Base-by-base conservation (phyloP, 1,140 invertebrate genomes). In the Brachionus plicatilis region DNA sequence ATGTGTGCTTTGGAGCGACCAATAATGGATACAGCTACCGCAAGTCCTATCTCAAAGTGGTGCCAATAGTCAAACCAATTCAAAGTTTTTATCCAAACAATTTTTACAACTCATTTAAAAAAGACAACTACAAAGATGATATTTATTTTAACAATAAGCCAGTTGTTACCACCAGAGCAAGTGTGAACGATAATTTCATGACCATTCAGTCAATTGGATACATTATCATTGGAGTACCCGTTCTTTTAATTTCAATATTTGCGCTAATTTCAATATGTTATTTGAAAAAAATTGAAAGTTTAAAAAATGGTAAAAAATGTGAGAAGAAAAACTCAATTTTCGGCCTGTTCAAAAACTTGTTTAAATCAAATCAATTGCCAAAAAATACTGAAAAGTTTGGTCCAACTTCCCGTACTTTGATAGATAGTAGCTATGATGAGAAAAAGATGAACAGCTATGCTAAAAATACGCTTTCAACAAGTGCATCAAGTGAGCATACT, bases 1-100 rank as follows among this genome's bases (percentile, higher is more conserved):
- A 82, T 82, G 79, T 82, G 4, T 82, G 79, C 17, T 82, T 82
- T 82, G 65, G 79, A 37, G 72, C 43, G 24, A 76, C 41, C 27
- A 76, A 24, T 50, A 76, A 76, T 50, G 72, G 72, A 29, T 76
- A 76, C 20, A 76, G 72, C 12, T 76, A 76, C 47, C 72, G 72
- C 24, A 76, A 76, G 43, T 76, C 72, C 1, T 53, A 76, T 50
- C 14, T 76, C 1, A 47, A 76, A 53, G 72, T 76, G 9, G 14
- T 76, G 72, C 72, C 72, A 27, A 14, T 37, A 0, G 20, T 50
- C 24, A 24, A 47, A 50, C 4, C 72, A n/a, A 11, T 24, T 27
- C 17, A 24, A 76, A 76, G 27, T 29, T 29, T 76, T 29, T 27
- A 76, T 76, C 17, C 45, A 27, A 76, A 76, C 20, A 41, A 43